phyloP scores from a whole-genome alignment of 1,140 invertebrate species.

The Phortica variegata region DNA sequence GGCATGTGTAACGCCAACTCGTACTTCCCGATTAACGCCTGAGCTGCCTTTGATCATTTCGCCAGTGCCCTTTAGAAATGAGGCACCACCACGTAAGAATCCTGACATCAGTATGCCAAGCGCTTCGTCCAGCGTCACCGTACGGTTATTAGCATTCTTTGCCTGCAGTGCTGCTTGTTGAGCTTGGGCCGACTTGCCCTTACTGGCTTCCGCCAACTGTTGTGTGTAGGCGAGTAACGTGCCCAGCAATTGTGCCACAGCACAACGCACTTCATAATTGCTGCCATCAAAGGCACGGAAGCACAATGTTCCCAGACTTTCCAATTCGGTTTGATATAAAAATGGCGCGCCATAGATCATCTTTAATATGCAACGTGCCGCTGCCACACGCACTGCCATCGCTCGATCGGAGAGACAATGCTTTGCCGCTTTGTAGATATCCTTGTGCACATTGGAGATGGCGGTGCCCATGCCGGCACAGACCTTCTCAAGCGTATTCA shows the following conservation, averaged over 20 bases:
- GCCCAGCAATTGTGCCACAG: conserved; percentile 88
- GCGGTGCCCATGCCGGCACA: conserved; percentile 86
- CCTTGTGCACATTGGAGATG: conserved; percentile 84
- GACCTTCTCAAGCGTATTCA: conserved; percentile 91
- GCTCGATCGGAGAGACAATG: conserved; percentile 85
- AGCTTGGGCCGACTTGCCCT: conserved; percentile 29
- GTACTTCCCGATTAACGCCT: conserved; percentile 88
- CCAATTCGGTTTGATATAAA: conserved; percentile 85
- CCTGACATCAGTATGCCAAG: conserved; percentile 90
- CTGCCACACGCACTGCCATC: conserved; percentile 86
- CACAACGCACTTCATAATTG: conserved; percentile 91
- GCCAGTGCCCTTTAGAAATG: conserved; percentile 91
- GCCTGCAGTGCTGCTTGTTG: conserved; percentile 28
- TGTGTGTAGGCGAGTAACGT: conserved; percentile 79
- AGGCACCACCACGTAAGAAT: conserved; percentile 89
- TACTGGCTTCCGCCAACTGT: conserved; percentile 34
- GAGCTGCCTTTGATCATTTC: conserved; percentile 96
- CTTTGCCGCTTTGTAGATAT: conserved; percentile 86
- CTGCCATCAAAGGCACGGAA: conserved; percentile 91
- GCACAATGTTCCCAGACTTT: conserved; percentile 84
- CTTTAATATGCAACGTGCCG: conserved; percentile 84
- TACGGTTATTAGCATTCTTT: conserved; percentile 49
- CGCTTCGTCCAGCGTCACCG: conserved; percentile 87
- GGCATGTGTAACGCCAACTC: conserved; percentile 92
- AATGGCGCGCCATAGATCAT: conserved; percentile 88